Conservation (phyloP, 2,888 invertebrate genomes). For the Neoitamus cyanurus region DNA sequence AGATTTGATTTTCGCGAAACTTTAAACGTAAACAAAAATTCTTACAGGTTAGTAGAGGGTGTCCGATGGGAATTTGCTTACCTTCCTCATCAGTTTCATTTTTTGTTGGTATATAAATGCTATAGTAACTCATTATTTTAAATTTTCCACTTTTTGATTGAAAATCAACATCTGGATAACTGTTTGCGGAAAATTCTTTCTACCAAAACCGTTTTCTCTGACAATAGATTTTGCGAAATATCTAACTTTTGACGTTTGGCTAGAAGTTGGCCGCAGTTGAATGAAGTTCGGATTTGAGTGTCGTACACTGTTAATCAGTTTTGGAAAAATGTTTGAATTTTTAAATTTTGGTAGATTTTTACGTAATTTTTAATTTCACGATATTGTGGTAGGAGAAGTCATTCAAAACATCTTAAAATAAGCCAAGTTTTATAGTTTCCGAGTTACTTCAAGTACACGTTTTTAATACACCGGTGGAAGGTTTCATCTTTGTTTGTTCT, state of each 20-base stretch:
- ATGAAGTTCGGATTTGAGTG: neutral
- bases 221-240: slow-evolving; percentile 13
- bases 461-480: too few species aligned
- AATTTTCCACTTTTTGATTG: neutral
- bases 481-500: too few species aligned
- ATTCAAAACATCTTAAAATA: too few species aligned
- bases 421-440: too few species aligned
- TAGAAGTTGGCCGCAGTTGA: neutral
- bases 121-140: slow-evolving; percentile 43
- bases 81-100: slow-evolving; percentile 25
- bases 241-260: neutral
- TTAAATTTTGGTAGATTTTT: neutral
- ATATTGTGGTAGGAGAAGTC: too few species aligned
- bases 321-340: neutral
- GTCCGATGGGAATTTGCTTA: neutral
- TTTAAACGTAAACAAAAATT: slow-evolving; percentile 43
- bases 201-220: neutral
- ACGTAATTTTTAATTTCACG: neutral
- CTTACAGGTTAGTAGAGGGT: slow-evolving; percentile 32
- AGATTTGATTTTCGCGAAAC: neutral
- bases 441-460: too few species aligned
- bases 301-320: neutral
- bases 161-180: neutral
- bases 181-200: neutral
- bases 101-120: slow-evolving; percentile 49